These are phyloP conservation scores for Entelurus aequoreus DNA, from an alignment of 2,113 vertebrate species.

Conservation along the genomic window DNA sequence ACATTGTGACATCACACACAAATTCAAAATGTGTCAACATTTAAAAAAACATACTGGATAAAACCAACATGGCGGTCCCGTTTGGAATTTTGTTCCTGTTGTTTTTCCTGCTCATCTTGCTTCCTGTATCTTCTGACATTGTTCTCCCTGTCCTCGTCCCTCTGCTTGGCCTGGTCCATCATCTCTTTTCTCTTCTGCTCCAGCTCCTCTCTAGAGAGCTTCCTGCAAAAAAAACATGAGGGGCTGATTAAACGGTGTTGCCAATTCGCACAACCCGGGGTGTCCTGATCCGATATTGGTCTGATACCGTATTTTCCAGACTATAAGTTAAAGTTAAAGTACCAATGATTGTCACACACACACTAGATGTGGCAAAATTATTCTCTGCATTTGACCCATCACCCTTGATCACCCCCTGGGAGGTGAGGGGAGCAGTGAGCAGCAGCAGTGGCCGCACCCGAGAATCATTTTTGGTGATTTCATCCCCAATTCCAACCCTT, in stretches of 20 bases:
- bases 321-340: too few relatives aligned
- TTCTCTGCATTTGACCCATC: too few relatives aligned
- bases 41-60: slow-evolving; percentile 80
- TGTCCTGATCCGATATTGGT: too few relatives aligned
- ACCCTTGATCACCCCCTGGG: too few relatives aligned
- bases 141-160: slow-evolving; percentile 82
- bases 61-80: slow-evolving; percentile 76
- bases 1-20: not conserved
- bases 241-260: not conserved
- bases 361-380: too few relatives aligned
- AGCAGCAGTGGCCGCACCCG: too few relatives aligned
- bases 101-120: slow-evolving; percentile 80
- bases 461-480: too few relatives aligned
- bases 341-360: too few relatives aligned
- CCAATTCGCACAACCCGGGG: too few relatives aligned
- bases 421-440: too few relatives aligned
- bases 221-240: slow-evolving; percentile 57
- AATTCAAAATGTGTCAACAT: not conserved
- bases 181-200: slow-evolving; percentile 83
- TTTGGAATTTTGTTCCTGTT: slow-evolving; percentile 63
- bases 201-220: slow-evolving; percentile 83
- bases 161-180: slow-evolving; percentile 86
- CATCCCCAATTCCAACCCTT: too few relatives aligned
- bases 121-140: slow-evolving; percentile 78
- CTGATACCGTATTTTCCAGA: too few relatives aligned